Evolutionary conservation across 2,888 invertebrate species (phyloP).

Genomic region (Zootermopsis nevadensis): DNA sequence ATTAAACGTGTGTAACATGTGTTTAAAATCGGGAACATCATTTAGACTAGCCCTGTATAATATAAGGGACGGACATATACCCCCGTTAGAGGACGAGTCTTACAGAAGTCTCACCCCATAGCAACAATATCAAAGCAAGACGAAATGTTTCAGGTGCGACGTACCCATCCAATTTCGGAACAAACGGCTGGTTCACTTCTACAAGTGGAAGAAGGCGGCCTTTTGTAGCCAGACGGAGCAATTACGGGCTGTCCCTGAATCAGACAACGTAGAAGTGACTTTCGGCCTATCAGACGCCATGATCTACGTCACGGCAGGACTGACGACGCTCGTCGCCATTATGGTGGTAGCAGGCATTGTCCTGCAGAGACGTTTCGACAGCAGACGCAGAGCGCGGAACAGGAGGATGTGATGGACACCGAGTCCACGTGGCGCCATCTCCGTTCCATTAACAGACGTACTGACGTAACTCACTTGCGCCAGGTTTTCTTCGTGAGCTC

Average conservation of each 20-base stretch:
- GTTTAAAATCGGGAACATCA: no score
- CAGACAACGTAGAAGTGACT: not conserved
- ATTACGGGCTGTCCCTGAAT: not conserved
- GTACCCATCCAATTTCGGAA: constrained; percentile 65
- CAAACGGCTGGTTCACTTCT: constrained; percentile 70
- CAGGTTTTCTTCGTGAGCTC: no score
- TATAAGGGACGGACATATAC: no score
- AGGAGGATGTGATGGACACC: constrained; percentile 31
- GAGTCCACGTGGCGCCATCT: not conserved
- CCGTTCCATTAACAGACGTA: not conserved
- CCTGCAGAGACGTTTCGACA: constrained; percentile 43
- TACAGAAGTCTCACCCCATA: no score
- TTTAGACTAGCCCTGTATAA: no score
- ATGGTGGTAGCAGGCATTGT: constrained; percentile 45
- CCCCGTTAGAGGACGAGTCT: no score
- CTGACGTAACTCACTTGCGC: no score
- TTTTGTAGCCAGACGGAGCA: constrained; percentile 62
- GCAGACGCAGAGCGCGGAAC: constrained; percentile 34
- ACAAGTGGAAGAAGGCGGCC: constrained; percentile 67
- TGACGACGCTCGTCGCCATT: constrained; percentile 6
- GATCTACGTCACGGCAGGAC: constrained; percentile 32
- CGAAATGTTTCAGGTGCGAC: constrained; percentile 65
- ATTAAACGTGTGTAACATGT: no score
- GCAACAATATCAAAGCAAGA: no score
- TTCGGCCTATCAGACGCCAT: constrained; percentile 38